phyloP scores from a whole-genome alignment of 30 jellyfish, hydroid and myxozoan genomes.

The Hydractinia symbiolongicarpus region DNA sequence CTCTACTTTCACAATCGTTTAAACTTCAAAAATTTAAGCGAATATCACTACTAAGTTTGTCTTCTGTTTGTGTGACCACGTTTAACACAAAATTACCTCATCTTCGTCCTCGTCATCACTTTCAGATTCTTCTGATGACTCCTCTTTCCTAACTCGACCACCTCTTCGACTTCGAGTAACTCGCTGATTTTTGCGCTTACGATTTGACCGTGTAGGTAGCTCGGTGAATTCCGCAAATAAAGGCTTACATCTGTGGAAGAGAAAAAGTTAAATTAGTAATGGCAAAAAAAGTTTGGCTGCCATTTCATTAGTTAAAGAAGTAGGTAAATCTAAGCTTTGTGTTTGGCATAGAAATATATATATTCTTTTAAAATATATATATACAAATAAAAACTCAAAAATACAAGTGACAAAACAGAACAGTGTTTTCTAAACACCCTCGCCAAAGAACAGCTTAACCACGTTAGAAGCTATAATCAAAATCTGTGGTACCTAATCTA shows the following conservation, averaged over 20 bases:
- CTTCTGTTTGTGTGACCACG: no score
- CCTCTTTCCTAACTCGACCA: slow-evolving; percentile 44
- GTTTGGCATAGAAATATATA: no score
- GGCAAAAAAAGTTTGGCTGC: neutral
- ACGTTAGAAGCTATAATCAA: no score
- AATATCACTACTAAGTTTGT: neutral
- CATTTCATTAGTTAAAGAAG: no score
- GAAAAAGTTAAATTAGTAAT: neutral
- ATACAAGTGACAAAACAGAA: no score
- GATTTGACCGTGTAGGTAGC: slow-evolving; percentile 48
- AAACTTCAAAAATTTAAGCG: slow-evolving; percentile 5
- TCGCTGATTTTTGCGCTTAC: slow-evolving; percentile 68
- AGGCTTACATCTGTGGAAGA: slow-evolving; percentile 41
- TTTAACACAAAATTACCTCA: neutral
- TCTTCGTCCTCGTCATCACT: slow-evolving; percentile 49
- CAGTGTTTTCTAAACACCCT: no score
- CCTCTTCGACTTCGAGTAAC: slow-evolving; percentile 57
- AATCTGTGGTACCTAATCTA: no score
- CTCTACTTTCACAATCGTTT: neutral
- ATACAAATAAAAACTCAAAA: no score
- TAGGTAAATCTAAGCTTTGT: no score
- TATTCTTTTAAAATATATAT: no score
- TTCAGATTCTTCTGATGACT: slow-evolving; percentile 90
- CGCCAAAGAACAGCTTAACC: no score
- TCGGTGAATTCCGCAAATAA: slow-evolving; percentile 64